A percentile compares a stretch with the other conserved stretches of the same genome.
Evolutionary conservation across 2,797 vertebrate species (phyloP).

Genomic region (Chanos chanos): DNA sequence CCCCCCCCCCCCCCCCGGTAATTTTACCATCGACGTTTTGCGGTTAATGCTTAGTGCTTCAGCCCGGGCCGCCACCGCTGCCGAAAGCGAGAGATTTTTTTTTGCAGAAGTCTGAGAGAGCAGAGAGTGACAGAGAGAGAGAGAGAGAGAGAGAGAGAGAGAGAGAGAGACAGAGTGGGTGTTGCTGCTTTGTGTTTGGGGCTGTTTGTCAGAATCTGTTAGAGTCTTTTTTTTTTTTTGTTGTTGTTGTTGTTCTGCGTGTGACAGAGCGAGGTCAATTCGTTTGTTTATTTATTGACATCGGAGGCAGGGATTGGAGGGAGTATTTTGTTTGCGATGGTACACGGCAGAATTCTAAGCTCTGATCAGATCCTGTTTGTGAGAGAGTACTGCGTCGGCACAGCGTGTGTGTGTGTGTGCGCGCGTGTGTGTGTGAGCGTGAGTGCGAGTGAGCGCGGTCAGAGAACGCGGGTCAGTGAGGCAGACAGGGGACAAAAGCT

Average conservation of each 20-base stretch:
- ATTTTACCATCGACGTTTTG: no score
- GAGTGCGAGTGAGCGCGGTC: slow-evolving; percentile 1
- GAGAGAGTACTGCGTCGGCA: no score
- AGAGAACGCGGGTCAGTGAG: slow-evolving; percentile 51
- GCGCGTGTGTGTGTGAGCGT: slow-evolving; percentile 1
- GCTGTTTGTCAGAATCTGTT: neutral
- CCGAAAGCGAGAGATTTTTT: slow-evolving; percentile 21
- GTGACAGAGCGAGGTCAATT: no score
- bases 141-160: neutral
- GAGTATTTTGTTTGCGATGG: no score
- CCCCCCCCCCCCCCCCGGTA: no score
- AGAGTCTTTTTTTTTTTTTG: no score
- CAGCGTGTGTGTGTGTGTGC: slow-evolving; percentile 4
- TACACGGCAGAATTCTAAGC: no score
- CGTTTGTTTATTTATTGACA: no score
- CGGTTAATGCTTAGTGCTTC: slow-evolving; percentile 31
- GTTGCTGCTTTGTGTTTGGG: neutral
- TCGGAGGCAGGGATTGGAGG: no score
- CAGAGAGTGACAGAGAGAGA: neutral
- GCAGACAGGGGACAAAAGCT: slow-evolving; percentile 95
- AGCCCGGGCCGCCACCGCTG: neutral
- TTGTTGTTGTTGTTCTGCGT: no score
- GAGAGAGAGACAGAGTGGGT: slow-evolving; percentile 19
- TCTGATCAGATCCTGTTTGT: no score
- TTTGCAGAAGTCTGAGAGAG: slow-evolving; percentile 21